A percentile compares a stretch with the other conserved stretches of the same genome.
Evolutionary conservation across 2,113 vertebrate genomes (phyloP).

Genomic region (Aphyosemion australe): DNA sequence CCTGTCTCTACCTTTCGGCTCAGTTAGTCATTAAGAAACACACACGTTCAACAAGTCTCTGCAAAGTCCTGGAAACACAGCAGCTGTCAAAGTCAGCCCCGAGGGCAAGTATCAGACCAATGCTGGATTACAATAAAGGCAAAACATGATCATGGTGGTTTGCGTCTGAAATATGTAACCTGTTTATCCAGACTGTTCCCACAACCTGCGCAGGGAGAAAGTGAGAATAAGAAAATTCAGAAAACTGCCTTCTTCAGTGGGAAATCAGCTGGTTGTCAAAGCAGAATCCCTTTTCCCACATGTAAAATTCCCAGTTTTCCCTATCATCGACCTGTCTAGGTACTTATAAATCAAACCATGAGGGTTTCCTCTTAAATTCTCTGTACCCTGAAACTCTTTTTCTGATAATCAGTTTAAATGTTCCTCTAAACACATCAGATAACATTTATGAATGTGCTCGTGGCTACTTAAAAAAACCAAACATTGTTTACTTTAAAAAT

Average conservation of each 20-base stretch:
- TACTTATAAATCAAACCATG: not conserved
- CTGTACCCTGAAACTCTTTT: too few relatives aligned
- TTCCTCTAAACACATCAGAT: not conserved
- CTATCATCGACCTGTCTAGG: slow-evolving; percentile 9
- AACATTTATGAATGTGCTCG: not conserved
- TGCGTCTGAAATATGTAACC: not conserved
- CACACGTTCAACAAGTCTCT: slow-evolving; percentile 26
- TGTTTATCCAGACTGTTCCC: not conserved
- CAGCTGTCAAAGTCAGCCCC: not conserved
- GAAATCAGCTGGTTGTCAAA: slow-evolving; percentile 37
- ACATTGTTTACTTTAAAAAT: not conserved
- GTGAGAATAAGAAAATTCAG: not conserved
- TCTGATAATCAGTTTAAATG: not conserved
- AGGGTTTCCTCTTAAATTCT: too few relatives aligned
- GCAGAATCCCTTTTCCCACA: slow-evolving; percentile 39
- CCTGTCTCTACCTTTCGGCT: not conserved
- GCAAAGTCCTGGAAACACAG: slow-evolving; percentile 12
- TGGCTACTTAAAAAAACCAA: not conserved
- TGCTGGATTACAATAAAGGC: not conserved
- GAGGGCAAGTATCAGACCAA: not conserved
- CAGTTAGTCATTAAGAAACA: not conserved
- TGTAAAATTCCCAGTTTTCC: slow-evolving; percentile 42
- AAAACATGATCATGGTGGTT: not conserved
- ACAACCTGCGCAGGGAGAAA: not conserved
- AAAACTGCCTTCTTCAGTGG: slow-evolving; percentile 12